Evolutionary conservation across 2,113 vertebrate species (phyloP).

Genomic region (Lophura nycthemera): DNA sequence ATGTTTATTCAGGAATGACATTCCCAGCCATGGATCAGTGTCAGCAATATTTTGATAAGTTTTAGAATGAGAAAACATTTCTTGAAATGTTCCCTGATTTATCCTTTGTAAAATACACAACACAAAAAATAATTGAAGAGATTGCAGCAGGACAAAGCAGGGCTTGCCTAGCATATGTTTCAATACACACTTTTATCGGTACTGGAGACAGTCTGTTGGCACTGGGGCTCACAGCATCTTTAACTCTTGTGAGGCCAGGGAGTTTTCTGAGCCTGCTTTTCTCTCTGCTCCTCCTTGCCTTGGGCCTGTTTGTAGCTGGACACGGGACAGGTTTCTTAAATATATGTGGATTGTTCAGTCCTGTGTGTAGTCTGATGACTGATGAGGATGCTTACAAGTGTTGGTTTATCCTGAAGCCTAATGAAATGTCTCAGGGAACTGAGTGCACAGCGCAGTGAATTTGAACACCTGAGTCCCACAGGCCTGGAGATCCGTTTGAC

Average conservation of each 20-base stretch:
- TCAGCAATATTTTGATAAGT: conserved; percentile 90
- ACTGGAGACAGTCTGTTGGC: conserved; percentile 29
- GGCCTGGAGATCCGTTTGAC: not conserved
- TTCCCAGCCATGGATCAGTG: conserved; percentile 87
- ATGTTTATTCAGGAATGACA: conserved; percentile 96
- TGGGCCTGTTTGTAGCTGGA: not conserved
- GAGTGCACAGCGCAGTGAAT: not conserved
- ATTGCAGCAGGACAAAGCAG: conserved; percentile 63
- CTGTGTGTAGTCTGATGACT: not conserved
- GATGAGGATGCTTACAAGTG: not conserved
- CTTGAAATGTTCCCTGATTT: conserved; percentile 83
- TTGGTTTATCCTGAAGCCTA: not conserved
- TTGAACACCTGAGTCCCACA: not conserved
- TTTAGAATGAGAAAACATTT: conserved; percentile 83
- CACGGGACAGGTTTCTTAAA: not conserved
- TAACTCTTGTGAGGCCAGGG: conserved; percentile 40
- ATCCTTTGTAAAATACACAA: conserved; percentile 84
- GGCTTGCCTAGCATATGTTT: conserved; percentile 32
- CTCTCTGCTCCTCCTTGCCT: not conserved
- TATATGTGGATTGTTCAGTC: not conserved
- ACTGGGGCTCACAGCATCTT: not conserved
- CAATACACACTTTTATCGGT: not conserved
- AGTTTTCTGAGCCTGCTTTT: not conserved
- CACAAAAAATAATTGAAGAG: conserved; percentile 84
- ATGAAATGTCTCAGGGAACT: not conserved